Conservation (phyloP, 2,888 invertebrate species). For the Hemaris fuciformis region DNA sequence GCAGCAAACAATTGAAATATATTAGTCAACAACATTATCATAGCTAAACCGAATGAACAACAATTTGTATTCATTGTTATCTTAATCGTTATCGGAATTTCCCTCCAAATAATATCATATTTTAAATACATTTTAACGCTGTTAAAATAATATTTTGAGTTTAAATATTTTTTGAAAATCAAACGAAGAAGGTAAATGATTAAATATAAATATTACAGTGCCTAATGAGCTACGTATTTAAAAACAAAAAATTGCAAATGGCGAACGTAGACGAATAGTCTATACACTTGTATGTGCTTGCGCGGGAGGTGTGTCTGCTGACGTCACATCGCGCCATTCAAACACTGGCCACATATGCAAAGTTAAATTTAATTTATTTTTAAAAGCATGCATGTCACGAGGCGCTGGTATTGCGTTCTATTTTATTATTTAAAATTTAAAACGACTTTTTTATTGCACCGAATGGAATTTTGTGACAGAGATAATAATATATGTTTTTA, state of each 20-base stretch:
- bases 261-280: background rate
- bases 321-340: constrained; percentile 3
- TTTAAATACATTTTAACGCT: background rate
- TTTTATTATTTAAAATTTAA: background rate
- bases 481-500: too few species aligned
- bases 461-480: too few species aligned
- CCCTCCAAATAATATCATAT: background rate
- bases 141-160: background rate
- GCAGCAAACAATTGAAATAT: too few species aligned
- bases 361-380: background rate
- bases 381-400: background rate
- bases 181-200: background rate
- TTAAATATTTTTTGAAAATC: too few species aligned
- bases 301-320: constrained; percentile 7
- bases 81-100: background rate
- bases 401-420: background rate
- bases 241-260: too few species aligned
- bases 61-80: background rate
- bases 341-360: background rate
- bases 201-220: too few species aligned
- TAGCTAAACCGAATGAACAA: background rate
- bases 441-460: background rate
- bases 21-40: background rate
- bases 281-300: background rate
- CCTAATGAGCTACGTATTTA: too few species aligned